Conservation (phyloP, 2,797 vertebrate species). For the Fistularia commersonii region DNA sequence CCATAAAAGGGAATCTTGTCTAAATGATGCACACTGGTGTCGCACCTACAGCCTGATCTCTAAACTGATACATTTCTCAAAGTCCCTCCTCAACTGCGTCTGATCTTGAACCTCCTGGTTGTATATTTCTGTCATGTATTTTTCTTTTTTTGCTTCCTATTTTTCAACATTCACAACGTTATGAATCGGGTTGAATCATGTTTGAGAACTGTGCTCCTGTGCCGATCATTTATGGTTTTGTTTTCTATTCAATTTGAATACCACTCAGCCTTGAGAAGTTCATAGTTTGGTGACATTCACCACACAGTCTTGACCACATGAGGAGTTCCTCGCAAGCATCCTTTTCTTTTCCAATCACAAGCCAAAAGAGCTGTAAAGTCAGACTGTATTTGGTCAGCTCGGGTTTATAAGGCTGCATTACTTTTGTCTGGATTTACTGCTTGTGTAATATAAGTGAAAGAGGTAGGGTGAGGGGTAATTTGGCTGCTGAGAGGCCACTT, state of each 20-base stretch:
- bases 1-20: conserved; percentile 33
- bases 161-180: conserved; percentile 1
- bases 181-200: too few species aligned
- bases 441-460: conserved; percentile 34
- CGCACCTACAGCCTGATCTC: background rate
- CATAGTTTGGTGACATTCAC: conserved; percentile 45
- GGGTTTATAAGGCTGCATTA: conserved; percentile 40
- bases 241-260: conserved; percentile 26
- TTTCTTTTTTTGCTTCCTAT: background rate
- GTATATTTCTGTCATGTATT: background rate
- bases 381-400: conserved; percentile 49
- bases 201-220: background rate
- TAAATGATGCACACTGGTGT: conserved; percentile 9
- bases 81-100: background rate
- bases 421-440: conserved; percentile 53
- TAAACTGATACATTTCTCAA: too few species aligned
- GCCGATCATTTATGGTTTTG: conserved; percentile 12
- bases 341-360: conserved; percentile 33
- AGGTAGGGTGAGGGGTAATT: conserved; percentile 18
- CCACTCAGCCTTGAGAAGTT: conserved; percentile 33
- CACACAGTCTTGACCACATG: conserved; percentile 33
- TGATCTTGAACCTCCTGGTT: background rate
- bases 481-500: conserved; percentile 44
- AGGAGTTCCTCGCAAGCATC: conserved; percentile 45
- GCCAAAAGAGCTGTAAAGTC: conserved; percentile 39